phyloP scores from a whole-genome alignment of 35 echinoderm and acorn worm species.

The Stichopus chloronotus region DNA sequence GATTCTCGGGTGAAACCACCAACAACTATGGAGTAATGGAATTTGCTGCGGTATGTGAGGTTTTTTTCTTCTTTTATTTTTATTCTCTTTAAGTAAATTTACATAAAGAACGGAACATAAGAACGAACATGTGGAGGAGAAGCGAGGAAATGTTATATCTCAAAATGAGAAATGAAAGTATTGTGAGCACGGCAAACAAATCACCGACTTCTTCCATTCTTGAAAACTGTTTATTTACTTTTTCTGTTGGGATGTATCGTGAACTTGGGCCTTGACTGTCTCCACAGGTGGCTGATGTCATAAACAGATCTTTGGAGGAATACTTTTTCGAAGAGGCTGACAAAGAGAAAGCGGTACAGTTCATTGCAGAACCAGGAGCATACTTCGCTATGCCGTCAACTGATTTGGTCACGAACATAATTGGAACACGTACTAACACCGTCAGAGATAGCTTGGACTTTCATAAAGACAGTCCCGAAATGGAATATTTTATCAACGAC shows the following conservation, averaged over 20 bases:
- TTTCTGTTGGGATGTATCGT: neutral
- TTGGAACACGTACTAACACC: neutral
- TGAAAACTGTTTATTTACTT: neutral
- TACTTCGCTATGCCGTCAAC: neutral
- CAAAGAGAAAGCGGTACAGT: neutral
- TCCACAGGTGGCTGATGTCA: slow-evolving; percentile 5
- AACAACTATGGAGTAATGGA: neutral
- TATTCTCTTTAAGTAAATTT: neutral
- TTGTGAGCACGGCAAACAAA: no score
- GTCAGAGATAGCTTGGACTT: neutral
- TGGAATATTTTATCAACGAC: slow-evolving; percentile 36
- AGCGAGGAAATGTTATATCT: neutral
- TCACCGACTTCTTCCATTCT: neutral
- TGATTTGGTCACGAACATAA: neutral
- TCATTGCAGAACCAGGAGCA: slow-evolving; percentile 27
- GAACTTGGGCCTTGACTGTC: neutral
- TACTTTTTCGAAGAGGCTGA: neutral
- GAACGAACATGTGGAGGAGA: neutral
- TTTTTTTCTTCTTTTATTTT: neutral
- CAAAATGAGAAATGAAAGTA: no score
- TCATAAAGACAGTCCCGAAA: neutral
- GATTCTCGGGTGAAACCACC: slow-evolving; percentile 3
- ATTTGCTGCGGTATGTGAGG: neutral
- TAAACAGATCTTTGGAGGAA: neutral
- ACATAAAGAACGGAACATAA: neutral